phyloP scores from a whole-genome alignment of 2,888 invertebrate genomes.

The Patella pellucida region DNA sequence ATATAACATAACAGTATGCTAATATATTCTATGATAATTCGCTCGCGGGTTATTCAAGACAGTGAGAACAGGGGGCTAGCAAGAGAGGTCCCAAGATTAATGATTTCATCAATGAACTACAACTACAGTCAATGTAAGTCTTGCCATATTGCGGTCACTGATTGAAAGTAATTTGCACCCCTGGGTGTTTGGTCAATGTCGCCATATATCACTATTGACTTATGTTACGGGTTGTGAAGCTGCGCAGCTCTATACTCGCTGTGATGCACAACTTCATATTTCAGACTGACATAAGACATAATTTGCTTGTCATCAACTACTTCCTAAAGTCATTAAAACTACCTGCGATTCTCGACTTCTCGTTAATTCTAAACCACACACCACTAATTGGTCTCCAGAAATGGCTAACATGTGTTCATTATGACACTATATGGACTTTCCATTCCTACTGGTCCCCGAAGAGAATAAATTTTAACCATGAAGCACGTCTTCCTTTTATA shows the following conservation, averaged over 20 bases:
- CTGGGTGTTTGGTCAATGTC: too few relatives aligned
- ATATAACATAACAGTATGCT: too few relatives aligned
- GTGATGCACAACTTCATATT: background rate
- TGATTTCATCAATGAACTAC: too few relatives aligned
- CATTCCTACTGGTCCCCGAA: background rate
- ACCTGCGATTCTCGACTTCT: background rate
- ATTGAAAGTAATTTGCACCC: too few relatives aligned
- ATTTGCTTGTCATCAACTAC: conserved; percentile 10
- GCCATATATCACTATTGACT: conserved; percentile 9
- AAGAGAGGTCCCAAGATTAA: too few relatives aligned
- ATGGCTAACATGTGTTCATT: conserved; percentile 9
- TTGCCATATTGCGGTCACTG: too few relatives aligned
- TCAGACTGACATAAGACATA: conserved; percentile 11
- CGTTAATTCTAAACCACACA: conserved; percentile 5
- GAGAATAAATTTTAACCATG: conserved; percentile 2
- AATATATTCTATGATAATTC: too few relatives aligned
- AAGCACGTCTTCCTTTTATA: too few relatives aligned
- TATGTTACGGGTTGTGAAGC: conserved; percentile 5
- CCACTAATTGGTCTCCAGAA: background rate
- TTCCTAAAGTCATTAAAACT: conserved; percentile 7
- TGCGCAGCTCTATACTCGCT: background rate
- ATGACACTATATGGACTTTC: conserved; percentile 9
- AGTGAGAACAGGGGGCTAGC: too few relatives aligned
- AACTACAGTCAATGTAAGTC: too few relatives aligned
- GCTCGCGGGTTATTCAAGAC: too few relatives aligned